Base-by-base conservation (phyloP, 2,797 vertebrate species). In the Sebastes cheni region DNA sequence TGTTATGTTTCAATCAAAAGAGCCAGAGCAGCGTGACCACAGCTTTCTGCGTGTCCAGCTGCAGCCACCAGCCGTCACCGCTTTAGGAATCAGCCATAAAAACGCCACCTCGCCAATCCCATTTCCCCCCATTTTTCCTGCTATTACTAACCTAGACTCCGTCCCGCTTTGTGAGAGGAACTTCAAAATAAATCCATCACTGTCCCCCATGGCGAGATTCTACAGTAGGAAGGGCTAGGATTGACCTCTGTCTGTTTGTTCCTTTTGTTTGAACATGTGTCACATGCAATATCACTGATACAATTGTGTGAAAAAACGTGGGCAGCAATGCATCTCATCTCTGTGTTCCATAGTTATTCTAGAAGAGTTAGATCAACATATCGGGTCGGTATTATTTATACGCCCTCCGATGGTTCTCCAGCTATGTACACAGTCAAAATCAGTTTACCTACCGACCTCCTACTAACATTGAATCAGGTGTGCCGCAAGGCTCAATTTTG, bases 1-100 rank as follows among this genome's bases (percentile, higher is more conserved):
- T 93, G 91, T 94, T 94, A 94, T 93, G 92, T 95, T 95, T 94
- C 89, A 94, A 94, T 95, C 94, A 93, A 93, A 94, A 79, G 92
- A 94, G 79, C 88, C 82, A 92, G 71, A 91, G 90, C 87, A 71
- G 83, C 85, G 85, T 95, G 92, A 93, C 94, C 77, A 83, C 75
- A 73, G 81, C 72, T 89, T 86, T 89, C 85, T 84, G 81, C 46
- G 71, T 84, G 88, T 80, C 62, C 29, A 18, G 75, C 79, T 70
- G 67, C 82, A 60, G 72, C 65, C 77, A 18, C 78, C 73, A 79
- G 72, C 86, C 86, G 71, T 76, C 82, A 67, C 80, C 5, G 54
- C 82, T 80, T 86, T 55, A 68, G 62, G 79, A 88, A 82, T 85
- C 81, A 32, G 60, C 81, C 76, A 64, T 80, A 66, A 88, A 66